Evolutionary conservation across 2,797 vertebrate genomes (phyloP).

Genomic region (Sylvia borin): DNA sequence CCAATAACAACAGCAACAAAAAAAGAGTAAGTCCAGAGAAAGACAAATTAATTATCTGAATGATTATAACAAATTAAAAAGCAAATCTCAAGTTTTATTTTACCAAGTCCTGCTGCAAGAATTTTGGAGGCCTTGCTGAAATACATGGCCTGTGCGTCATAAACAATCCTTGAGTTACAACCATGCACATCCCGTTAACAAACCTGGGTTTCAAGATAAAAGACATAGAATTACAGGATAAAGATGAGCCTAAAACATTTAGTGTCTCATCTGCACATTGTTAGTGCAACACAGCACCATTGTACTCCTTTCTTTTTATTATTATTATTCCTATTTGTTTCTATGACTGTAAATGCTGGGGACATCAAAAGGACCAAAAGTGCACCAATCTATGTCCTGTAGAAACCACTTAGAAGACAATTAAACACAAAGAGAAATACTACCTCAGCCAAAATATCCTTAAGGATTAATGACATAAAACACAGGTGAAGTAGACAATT

Average conservation of each 20-base stretch:
- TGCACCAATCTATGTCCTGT: not conserved
- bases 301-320: not conserved
- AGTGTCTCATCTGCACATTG: not conserved
- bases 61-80: not conserved
- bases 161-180: not conserved
- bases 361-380: not conserved
- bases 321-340: not conserved
- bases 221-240: not conserved
- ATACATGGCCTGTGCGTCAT: not conserved
- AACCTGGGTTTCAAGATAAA: not conserved
- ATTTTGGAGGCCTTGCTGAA: not conserved
- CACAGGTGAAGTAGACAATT: not conserved
- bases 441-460: not conserved
- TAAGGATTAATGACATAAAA: not conserved
- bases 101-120: not conserved
- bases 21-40: not conserved
- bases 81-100: not conserved
- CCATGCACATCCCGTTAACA: not conserved
- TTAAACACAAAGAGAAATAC: not conserved
- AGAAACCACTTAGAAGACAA: not conserved
- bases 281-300: not conserved
- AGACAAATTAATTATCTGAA: not conserved
- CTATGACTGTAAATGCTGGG: not conserved
- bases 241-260: not conserved
- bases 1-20: not conserved